These are phyloP conservation scores for Amazona finschi DNA, from an alignment of 2,797 vertebrate species.

Conservation along the genomic window DNA sequence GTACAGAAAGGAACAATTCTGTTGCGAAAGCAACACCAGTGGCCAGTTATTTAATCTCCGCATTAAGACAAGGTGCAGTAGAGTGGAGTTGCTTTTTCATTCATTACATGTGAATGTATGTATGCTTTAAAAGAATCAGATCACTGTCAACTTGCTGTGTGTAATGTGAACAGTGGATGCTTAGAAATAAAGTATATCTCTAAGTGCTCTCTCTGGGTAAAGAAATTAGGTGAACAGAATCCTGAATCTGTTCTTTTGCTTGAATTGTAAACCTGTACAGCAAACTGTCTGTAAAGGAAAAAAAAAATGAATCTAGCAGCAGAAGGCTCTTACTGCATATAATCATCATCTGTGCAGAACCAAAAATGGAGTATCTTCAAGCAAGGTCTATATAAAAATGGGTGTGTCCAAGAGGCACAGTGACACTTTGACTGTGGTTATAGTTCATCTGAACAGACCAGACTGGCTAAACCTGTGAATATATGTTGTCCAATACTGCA, in stretches of 20 bases:
- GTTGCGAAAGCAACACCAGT: not conserved
- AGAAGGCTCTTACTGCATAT: not conserved
- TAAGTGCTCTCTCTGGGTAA: not conserved
- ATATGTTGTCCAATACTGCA: not conserved
- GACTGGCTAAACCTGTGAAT: not conserved
- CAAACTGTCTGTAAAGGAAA: not conserved
- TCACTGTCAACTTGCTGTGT: not conserved
- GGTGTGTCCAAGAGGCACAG: conserved; percentile 73
- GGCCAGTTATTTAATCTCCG: not conserved
- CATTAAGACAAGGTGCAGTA: not conserved
- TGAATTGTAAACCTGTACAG: not conserved
- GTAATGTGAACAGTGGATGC: not conserved
- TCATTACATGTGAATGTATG: not conserved
- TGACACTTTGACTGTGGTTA: conserved; percentile 48
- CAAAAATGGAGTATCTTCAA: conserved; percentile 46
- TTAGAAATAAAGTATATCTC: not conserved
- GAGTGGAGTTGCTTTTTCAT: not conserved
- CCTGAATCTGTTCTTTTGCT: not conserved
- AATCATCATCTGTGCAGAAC: not conserved
- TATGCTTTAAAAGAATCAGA: not conserved
- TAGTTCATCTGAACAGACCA: conserved; percentile 37
- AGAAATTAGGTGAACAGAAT: not conserved
- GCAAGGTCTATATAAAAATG: conserved; percentile 44
- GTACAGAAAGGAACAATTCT: not conserved
- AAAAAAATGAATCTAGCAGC: not conserved